Conservation (phyloP, 2,113 vertebrate species). For the Crypturellus undulatus region DNA sequence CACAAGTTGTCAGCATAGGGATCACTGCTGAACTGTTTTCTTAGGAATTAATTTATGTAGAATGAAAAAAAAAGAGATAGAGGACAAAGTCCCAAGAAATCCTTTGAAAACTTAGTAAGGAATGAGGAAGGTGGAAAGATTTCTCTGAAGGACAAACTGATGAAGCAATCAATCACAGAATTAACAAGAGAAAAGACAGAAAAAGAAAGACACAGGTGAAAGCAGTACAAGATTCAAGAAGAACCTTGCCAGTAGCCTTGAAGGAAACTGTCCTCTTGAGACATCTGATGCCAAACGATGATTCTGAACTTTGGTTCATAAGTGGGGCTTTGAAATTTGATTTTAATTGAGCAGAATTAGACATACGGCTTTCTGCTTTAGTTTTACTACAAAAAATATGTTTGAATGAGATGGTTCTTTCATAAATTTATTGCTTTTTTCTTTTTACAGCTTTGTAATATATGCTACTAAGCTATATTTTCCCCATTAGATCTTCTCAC, state of each 20-base stretch:
- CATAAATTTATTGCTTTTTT: background rate
- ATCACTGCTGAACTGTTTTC: background rate
- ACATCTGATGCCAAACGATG: background rate
- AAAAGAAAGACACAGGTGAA: background rate
- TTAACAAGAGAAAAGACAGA: background rate
- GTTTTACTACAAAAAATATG: background rate
- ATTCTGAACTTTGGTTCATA: background rate
- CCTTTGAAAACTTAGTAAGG: background rate
- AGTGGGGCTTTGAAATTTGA: background rate
- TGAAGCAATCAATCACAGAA: background rate
- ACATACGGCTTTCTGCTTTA: background rate
- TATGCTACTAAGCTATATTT: background rate
- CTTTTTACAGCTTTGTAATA: background rate
- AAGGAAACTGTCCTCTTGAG: background rate
- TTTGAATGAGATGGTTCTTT: background rate
- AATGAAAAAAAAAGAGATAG: background rate
- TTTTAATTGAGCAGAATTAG: background rate
- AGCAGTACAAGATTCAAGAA: background rate
- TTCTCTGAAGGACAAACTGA: background rate
- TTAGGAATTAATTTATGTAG: background rate
- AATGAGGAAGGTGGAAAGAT: background rate
- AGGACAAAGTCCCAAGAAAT: background rate
- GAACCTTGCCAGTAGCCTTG: background rate
- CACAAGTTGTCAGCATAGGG: background rate
- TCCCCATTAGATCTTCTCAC: background rate